Evolutionary conservation across 64 coral and sea anemone genomes (phyloP), one percentile per base, ranked within the genome.

Genomic region (Catalaphyllia jardinei): DNA sequence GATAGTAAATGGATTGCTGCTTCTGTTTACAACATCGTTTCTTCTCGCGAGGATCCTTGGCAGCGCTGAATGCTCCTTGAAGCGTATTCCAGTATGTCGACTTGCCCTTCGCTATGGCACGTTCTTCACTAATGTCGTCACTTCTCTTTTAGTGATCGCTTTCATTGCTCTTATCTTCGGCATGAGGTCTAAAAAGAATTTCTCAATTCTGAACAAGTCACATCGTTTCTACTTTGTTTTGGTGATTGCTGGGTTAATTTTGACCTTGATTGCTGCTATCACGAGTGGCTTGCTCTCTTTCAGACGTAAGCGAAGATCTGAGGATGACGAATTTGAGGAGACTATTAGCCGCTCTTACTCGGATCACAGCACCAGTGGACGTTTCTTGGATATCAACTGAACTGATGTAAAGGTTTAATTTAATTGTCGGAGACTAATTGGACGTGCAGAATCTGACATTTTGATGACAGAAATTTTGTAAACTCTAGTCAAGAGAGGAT

Each of bases 131-230:
- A 85, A 85, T 71, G 8, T 85, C 39, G 11, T 85, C 8, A 69
- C 31, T 0, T 18, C 81, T 51, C 20, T 85, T 85, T 24, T 85
- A 46, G 27, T 71, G 9, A 14, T 13, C 15, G 51, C 24, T 2
- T 85, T 85, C 17, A 85, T 85, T 28, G 81, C 31, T 1, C 81
- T 85, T 17, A 20, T 85, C 18, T 28, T 85, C 31, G 81, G 63
- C 42, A 52, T 16, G 16, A 85, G 49, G 19, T 51, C 63, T 19
- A 51, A 52, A 0, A 79, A 52, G 24, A 83, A 50, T 4, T 67
- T 27, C 38, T 16, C 38, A 16, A 51, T 85, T 71, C 24, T 85
- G 4, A 10, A 67, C 1, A 63, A 4, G 9, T 11, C 38, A 27
- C 3, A n/a, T 4, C 81, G 62, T 8, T 3, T 50, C 19, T 71